Base-by-base conservation (phyloP, 2,797 vertebrate genomes). In the Euphonia xanthogaster region DNA sequence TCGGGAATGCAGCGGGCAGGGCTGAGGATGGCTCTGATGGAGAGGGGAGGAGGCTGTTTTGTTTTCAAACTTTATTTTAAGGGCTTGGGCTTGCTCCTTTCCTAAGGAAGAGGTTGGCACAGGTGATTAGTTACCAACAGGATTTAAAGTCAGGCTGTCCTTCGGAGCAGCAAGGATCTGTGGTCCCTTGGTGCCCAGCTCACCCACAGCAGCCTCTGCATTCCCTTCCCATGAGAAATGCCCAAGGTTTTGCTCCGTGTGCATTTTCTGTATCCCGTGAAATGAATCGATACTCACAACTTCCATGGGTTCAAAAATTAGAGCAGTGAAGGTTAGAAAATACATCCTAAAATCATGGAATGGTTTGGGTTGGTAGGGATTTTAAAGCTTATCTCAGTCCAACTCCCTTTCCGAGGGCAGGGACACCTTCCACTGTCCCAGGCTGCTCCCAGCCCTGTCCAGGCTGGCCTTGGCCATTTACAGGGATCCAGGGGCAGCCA, bases 381-480 rank as follows among this genome's bases (percentile, higher is more conserved):
- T 33, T 58, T 14, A 24, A 58, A 71, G n/a, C 10, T 39, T 24
- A 11, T 33, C 8, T 33, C 0, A 0, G 51, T 20, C 37, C 57
- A 33, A 6, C 3, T 12, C 5, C n/a, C 3, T 28, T 44, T n/a
- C n/a, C n/a, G 8, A 18, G 22, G 23, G 9, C 71, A 57, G 50
- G 37, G 16, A 44, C 44, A 22, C 0, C 3, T 82, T 1, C 17
- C 42, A 18, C 31, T 0, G 0, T 3, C 28, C 57, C 48, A 70
- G 44, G 7, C 0, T 57, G 14, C 10, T 25, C 44, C 78, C 50
- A 25, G 1, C 4, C 3, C 48, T 0, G 0, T 44, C 42, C 57
- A 63, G 0, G 21, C 50, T 39, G 17, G 6, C 12, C 37, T 33
- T 6, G 78, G 20, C 0, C 50, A 70, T 18, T 57, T 0, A 28